Evolutionary conservation across 2,888 invertebrate species (phyloP), one percentile per base, ranked within the genome.

Genomic region (Drosophila falleni): DNA sequence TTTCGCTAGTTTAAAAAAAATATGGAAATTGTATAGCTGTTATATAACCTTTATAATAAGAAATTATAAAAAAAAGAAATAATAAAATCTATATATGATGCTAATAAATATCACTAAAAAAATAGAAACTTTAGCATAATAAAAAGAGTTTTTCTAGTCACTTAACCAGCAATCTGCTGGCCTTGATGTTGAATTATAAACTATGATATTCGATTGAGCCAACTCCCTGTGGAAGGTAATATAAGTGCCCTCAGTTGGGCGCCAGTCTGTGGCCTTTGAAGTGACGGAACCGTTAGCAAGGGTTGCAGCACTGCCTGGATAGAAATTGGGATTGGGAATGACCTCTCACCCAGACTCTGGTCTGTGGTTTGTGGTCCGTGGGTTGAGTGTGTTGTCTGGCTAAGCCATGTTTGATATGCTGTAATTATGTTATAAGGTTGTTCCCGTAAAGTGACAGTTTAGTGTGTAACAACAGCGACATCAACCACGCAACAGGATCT

Each of bases 391-490:
- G 19, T 35, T 51, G 70, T 61, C 72, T 15, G 68, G 71, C 73
- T 76, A 85, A 85, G 77, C 75, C 73, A 53, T 84, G 86, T 78
- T 89, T 89, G 88, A 89, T 86, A 76, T 83, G 80, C 74, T 76
- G 74, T 90, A 84, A 84, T 87, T 91, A 89, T 85, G 87, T 89
- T 87, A 89, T 87, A 85, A 87, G 78, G 75, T 88, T 87, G 77
- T 83, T 71, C 82, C 61, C 47, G 64, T 64, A 76, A 89, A 87
- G 81, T 81, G 84, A 68, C 72, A 71, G 82, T 90, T 85, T 90
- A 90, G 89, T 87, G 88, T 42, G 49, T 60, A 44, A 31, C 49
- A 59, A 50, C 41, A 16, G 11, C 23, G 39, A 39, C 55, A 11
- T 37, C 47, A 59, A 50, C 50, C 31, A 26, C 23, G 42, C 47